Evolutionary conservation across 2,888 invertebrate genomes (phyloP).

Genomic region (Rhamphomyia laevipes): DNA sequence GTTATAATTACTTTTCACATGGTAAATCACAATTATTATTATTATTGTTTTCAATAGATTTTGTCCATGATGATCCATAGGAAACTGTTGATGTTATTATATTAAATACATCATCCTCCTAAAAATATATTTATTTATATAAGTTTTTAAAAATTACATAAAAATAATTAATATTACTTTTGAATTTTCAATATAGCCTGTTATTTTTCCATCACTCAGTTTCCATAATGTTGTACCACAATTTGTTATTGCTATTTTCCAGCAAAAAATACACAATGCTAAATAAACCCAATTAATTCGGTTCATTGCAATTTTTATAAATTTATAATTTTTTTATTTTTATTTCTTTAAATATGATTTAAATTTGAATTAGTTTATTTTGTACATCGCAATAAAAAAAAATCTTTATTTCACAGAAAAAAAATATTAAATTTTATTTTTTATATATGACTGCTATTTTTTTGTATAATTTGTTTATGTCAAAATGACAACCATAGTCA

Average conservation of each 20-base stretch:
- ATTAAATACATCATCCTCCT: constrained; percentile 57
- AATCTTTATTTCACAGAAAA: too few relatives aligned
- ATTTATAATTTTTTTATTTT: too few relatives aligned
- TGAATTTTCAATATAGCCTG: constrained; percentile 25
- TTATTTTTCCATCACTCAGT: constrained; percentile 65
- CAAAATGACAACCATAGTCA: too few relatives aligned
- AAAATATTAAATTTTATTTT: too few relatives aligned
- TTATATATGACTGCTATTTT: too few relatives aligned
- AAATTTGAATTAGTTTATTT: too few relatives aligned
- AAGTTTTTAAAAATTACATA: constrained; percentile 22
- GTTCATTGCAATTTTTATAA: too few relatives aligned
- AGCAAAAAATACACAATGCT: constrained; percentile 22
- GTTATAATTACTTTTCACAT: constrained; percentile 14
- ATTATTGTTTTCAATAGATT: constrained; percentile 30
- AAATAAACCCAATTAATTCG: constrained; percentile 15
- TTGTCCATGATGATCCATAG: constrained; percentile 54
- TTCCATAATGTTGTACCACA: constrained; percentile 76
- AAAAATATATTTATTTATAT: constrained; percentile 8
- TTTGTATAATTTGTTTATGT: too few relatives aligned
- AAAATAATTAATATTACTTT: constrained; percentile 18
- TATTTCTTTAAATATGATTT: too few relatives aligned
- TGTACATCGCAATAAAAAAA: too few relatives aligned
- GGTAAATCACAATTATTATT: constrained; percentile 13
- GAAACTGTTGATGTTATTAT: constrained; percentile 59
- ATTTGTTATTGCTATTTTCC: constrained; percentile 45